Base-by-base conservation (phyloP, 2,888 invertebrate genomes). In the Metalampra italica region DNA sequence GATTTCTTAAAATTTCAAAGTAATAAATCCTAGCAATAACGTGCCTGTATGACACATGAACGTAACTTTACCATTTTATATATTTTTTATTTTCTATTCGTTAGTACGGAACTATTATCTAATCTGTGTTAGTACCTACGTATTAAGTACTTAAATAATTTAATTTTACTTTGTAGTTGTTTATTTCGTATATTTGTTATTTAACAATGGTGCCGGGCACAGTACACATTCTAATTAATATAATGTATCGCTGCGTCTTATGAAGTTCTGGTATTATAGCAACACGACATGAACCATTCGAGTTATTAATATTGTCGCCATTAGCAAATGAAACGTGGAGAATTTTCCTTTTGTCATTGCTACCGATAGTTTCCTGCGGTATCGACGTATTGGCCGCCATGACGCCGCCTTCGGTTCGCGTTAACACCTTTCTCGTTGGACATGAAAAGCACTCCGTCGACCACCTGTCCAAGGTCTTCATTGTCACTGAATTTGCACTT, bases 401-500 rank as follows among this genome's bases (percentile, higher is more conserved):
- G 79, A 53, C 71, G 66, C 64, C 67, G 41, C 68, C 67, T 8
- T 53, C 59, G 4, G 65, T 72, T 37, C 68, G 62, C 32, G 64
- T 75, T 13, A 78, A 81, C 45, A 72, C 72, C n/a, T 75, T 71
- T 44, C 52, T 78, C 9, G 52, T 63, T 46, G 54, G 59, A 46
- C 55, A 55, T 41, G 55, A 60, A 7, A 65, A 64, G 47, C 54
- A 51, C 0, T 63, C 61, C 39, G 54, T 77, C 22, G 80, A 81
- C 49, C 44, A 50, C 11, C 53, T 78, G 48, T 73, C 80, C 0
- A 75, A 73, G 50, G 51, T 67, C 0, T 75, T 71, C 41, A 62
- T 78, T 9, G 41, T 66, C 29, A 47, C 51, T 13, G 73, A 69
- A 53, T 43, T 64, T 7, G 29, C 61, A 13, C 50, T 73, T 3